Percentiles rank a stretch among this genome's conserved stretches.
These are phyloP conservation scores for Drosophila anceps DNA, from an alignment of 2,888 invertebrate genomes.

Conservation along the genomic window DNA sequence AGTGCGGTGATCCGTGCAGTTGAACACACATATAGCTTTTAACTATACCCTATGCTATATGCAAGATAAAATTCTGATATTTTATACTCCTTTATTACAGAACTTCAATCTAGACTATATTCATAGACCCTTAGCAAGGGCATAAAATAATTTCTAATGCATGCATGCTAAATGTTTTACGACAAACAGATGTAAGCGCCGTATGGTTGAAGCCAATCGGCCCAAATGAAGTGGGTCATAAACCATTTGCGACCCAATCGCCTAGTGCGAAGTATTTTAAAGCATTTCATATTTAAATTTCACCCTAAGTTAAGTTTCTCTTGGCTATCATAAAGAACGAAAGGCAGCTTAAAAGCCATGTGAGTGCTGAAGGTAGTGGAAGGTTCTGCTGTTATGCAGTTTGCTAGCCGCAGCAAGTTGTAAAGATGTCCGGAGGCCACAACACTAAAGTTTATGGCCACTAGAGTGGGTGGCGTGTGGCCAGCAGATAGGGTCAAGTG, in stretches of 20 bases:
- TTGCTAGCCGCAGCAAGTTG: conserved; percentile 61
- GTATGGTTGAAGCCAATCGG: conserved; percentile 8
- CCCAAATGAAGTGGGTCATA: conserved; percentile 41
- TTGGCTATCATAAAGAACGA: conserved; percentile 51
- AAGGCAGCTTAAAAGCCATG: conserved; percentile 55
- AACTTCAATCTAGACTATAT: not conserved
- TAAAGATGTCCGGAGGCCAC: conserved; percentile 70
- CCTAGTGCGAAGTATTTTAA: conserved; percentile 28
- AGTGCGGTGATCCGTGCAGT: too few relatives aligned
- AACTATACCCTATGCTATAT: not conserved
- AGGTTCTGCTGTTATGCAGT: conserved; percentile 18
- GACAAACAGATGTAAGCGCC: not conserved
- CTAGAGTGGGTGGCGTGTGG: not conserved
- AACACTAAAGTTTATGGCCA: conserved; percentile 71
- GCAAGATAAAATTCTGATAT: not conserved
- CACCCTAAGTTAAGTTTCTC: conserved; percentile 6
- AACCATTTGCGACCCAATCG: conserved; percentile 48
- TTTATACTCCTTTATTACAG: not conserved
- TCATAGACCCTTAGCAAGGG: conserved; percentile 2
- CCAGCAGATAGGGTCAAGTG: conserved; percentile 11
- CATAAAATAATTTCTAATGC: not conserved
- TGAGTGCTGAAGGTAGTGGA: not conserved
- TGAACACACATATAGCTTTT: too few relatives aligned
- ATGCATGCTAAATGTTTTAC: conserved; percentile 3
- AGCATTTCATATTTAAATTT: conserved; percentile 42